phyloP scores from a whole-genome alignment of 2,113 vertebrate species.

The Leucopsar rothschildi region DNA sequence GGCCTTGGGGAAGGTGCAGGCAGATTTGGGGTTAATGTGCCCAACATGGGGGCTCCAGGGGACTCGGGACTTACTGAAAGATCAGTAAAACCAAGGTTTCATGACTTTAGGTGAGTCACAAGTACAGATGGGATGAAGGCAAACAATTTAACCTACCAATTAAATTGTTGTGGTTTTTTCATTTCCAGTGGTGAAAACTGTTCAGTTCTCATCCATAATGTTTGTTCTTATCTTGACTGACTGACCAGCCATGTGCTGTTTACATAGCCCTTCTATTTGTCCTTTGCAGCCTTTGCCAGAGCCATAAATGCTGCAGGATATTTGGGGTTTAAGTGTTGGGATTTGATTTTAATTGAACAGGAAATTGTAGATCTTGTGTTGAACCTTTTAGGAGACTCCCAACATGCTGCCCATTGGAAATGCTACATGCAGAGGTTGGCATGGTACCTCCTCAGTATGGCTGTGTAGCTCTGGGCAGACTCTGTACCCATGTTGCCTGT shows the following conservation, averaged over 20 bases:
- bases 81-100: background rate
- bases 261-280: background rate
- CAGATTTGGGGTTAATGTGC: accelerated
- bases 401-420: background rate
- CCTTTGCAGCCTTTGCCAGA: background rate
- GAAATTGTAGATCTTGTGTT: background rate
- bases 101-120: background rate
- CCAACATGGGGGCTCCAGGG: accelerated
- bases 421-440: background rate
- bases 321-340: background rate
- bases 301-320: background rate
- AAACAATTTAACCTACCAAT: background rate
- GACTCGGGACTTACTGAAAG: background rate
- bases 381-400: background rate
- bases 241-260: accelerated
- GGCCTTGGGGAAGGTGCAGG: accelerated
- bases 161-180: background rate
- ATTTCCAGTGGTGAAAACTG: background rate
- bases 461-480: background rate
- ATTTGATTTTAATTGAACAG: background rate
- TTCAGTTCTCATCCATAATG: background rate
- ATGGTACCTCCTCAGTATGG: background rate
- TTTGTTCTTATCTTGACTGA: background rate
- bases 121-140: background rate
- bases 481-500: background rate